Evolutionary conservation across 2,888 invertebrate genomes (phyloP), one percentile per base, ranked within the genome.

Genomic region (Ischnus inquisitorius): DNA sequence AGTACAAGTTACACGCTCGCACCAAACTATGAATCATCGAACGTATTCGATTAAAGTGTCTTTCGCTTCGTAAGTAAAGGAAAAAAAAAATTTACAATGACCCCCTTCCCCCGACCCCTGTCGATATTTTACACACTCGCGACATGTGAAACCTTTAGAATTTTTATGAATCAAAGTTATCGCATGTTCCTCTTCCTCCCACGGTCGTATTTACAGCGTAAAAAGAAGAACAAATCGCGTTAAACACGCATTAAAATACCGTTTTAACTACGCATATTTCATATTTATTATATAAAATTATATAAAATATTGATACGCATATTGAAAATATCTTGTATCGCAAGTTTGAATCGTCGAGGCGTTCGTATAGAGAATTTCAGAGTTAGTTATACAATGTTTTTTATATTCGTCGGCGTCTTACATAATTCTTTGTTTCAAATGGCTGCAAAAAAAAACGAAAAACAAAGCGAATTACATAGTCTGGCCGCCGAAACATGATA

Each of bases 331-430:
- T 57, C 60, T 72, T 62, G 62, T 74, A 74, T 62, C 34, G 74
- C 74, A 72, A 74, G 54, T 74, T 74, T 48, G 46, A 74, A 62
- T 74, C 74, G 60, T 22, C 25, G 43, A 74, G 25, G 16, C 46
- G 60, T 74, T 71, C 62, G 62, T n/a, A 79, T 51, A 62, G n/a
- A 71, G 46, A 62, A 48, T 54, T 60, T 60, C 60, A 60, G 54
- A 54, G 60, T 78, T 68, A 83, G 39, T 80, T 83, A 80, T 80
- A 83, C 79, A 83, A 79, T 79, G 79, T 83, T 79, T 83, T 83
- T 84, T 83, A 87, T 88, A 86, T 85, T 72, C 81, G 86, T 79
- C 83, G 85, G 80, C 85, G 86, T 85, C 77, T 84, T 79, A 84
- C 83, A 74, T 68, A 62, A 16, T 71, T 67, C 79, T 83, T 72